A percentile compares a stretch with the other conserved stretches of the same genome.
These are phyloP conservation scores for Porphyrio hochstetteri DNA, from an alignment of 2,113 vertebrate genomes.

Conservation along the genomic window DNA sequence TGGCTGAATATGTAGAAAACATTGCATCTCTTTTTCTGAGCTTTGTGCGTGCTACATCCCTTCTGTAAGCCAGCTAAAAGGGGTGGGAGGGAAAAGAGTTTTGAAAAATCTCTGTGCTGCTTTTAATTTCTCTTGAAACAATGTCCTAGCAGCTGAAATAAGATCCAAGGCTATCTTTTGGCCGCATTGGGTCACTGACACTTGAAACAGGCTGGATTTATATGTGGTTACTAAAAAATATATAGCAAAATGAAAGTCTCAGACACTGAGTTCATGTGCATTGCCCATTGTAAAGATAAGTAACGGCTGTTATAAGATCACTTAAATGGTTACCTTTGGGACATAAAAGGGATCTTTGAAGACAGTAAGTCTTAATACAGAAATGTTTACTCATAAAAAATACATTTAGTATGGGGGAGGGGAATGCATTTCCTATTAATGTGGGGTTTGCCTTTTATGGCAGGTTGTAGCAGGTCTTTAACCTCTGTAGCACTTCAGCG, in stretches of 20 bases:
- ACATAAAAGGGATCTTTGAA: constrained; percentile 73
- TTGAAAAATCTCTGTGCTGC: not conserved
- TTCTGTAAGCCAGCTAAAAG: not conserved
- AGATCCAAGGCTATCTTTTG: constrained; percentile 23
- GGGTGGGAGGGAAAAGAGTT: not conserved
- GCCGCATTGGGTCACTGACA: constrained; percentile 37
- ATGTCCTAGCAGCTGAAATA: constrained; percentile 20
- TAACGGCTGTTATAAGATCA: constrained; percentile 73
- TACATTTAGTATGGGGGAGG: constrained; percentile 45
- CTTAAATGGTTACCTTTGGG: constrained; percentile 80
- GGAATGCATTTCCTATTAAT: constrained; percentile 65
- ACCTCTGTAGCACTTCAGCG: constrained; percentile 52
- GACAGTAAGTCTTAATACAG: constrained; percentile 77
- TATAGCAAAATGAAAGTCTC: constrained; percentile 63
- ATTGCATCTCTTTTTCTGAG: constrained; percentile 24
- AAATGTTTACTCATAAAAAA: constrained; percentile 79
- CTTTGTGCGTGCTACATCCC: not conserved
- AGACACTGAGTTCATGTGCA: constrained; percentile 40
- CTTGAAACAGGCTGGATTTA: constrained; percentile 69
- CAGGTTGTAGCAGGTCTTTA: constrained; percentile 37
- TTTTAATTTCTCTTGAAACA: not conserved
- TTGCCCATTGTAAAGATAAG: constrained; percentile 76
- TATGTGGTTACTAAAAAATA: constrained; percentile 74
- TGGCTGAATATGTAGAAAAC: constrained; percentile 38
- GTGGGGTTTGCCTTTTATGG: constrained; percentile 63